phyloP scores from a whole-genome alignment of 1,140 invertebrate species.

The Drosophila gunungcola region DNA sequence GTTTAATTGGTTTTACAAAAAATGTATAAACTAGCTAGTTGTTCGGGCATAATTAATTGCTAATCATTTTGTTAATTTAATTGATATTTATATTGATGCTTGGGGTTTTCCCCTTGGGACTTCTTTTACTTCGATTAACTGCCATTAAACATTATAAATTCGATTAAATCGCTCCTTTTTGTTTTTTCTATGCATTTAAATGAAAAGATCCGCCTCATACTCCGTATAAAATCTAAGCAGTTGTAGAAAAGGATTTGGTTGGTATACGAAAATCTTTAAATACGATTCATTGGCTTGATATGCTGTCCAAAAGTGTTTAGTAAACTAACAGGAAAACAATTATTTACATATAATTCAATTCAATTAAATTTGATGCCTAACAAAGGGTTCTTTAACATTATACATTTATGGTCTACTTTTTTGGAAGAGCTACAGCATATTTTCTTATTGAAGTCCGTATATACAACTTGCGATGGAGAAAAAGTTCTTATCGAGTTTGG shows the following conservation, averaged over 20 bases:
- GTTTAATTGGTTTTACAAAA: constrained; percentile 76
- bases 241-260: constrained; percentile 58
- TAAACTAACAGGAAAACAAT: constrained; percentile 43
- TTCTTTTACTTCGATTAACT: constrained; percentile 61
- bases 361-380: constrained; percentile 34
- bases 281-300: constrained; percentile 66
- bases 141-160: constrained; percentile 83
- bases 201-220: constrained; percentile 27
- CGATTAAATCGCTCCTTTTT: constrained; percentile 76
- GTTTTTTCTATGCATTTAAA: constrained; percentile 36
- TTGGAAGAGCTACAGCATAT: constrained; percentile 72
- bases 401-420: constrained; percentile 32
- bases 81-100: constrained; percentile 73
- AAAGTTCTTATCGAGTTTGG: constrained; percentile 41
- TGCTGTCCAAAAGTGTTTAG: constrained; percentile 57
- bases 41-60: constrained; percentile 61
- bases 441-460: constrained; percentile 74
- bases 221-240: constrained; percentile 25
- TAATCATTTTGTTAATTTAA: constrained; percentile 73
- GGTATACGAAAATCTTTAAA: constrained; percentile 59
- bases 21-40: constrained; percentile 78
- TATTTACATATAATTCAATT: constrained; percentile 59
- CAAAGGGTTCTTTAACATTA: constrained; percentile 25
- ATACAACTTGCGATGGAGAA: constrained; percentile 57
- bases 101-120: constrained; percentile 14